A percentile compares a stretch with the other conserved stretches of the same genome.
Conservation (phyloP, 2,113 vertebrate genomes). For the Pyrgilauda ruficollis region DNA sequence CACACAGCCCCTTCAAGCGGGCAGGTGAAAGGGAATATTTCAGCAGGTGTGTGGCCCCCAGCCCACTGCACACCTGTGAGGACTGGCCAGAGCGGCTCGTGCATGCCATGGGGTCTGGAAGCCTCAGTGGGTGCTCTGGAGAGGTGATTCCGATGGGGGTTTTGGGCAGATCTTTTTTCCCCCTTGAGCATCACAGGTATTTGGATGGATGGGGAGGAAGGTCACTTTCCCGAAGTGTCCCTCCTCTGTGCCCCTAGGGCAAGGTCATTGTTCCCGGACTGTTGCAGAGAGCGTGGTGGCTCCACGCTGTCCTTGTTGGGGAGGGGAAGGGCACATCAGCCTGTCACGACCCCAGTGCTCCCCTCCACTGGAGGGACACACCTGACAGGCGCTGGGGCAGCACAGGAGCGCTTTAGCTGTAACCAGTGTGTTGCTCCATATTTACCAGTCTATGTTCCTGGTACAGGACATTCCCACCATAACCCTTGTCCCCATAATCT, state of each 20-base stretch:
- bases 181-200: fast-evolving
- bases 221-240: fast-evolving
- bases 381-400: background rate
- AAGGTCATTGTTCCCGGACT: background rate
- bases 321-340: background rate
- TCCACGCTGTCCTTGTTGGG: background rate
- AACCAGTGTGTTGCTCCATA: background rate
- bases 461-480: background rate
- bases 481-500: background rate
- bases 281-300: background rate
- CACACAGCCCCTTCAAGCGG: background rate
- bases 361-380: background rate
- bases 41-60: background rate
- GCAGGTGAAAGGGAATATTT: background rate
- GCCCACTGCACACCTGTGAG: fast-evolving
- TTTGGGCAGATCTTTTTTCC: background rate
- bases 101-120: fast-evolving
- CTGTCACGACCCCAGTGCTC: background rate
- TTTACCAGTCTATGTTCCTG: background rate
- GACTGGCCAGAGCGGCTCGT: fast-evolving
- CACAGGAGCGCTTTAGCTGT: background rate
- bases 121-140: background rate
- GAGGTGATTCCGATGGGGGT: background rate
- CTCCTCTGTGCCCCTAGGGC: background rate
- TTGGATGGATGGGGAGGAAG: background rate